These are phyloP conservation scores for Choloepus hoffmanni DNA, from an alignment of 2,113 vertebrate species.

Conservation along the genomic window DNA sequence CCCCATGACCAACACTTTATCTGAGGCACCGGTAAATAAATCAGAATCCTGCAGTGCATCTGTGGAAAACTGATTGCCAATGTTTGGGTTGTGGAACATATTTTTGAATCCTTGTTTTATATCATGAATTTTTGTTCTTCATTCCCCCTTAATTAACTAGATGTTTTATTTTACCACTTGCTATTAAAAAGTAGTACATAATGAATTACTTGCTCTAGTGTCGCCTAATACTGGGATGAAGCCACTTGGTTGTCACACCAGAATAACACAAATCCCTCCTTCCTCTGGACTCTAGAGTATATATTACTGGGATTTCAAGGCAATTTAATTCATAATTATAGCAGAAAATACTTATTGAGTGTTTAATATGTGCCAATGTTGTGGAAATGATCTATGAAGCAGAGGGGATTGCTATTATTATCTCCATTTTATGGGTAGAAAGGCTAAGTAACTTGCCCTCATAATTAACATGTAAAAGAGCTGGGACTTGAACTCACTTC, in stretches of 20 bases:
- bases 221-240: background rate
- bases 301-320: background rate
- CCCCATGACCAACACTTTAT: background rate
- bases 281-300: background rate
- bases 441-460: background rate
- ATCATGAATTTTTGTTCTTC: background rate
- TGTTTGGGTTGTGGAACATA: background rate
- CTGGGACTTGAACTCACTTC: background rate
- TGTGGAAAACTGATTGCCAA: background rate
- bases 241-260: background rate
- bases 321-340: background rate
- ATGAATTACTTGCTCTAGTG: background rate
- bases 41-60: background rate
- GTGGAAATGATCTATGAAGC: conserved; percentile 18
- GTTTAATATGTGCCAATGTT: background rate
- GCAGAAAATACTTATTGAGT: background rate
- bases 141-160: background rate
- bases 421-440: conserved; percentile 25
- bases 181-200: background rate
- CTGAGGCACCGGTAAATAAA: conserved; percentile 37
- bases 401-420: background rate
- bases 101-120: conserved; percentile 13
- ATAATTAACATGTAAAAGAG: background rate
- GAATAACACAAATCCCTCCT: conserved; percentile 9
- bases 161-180: background rate